Base-by-base conservation (phyloP, 2,888 invertebrate genomes). In the Lapara coniferarum region DNA sequence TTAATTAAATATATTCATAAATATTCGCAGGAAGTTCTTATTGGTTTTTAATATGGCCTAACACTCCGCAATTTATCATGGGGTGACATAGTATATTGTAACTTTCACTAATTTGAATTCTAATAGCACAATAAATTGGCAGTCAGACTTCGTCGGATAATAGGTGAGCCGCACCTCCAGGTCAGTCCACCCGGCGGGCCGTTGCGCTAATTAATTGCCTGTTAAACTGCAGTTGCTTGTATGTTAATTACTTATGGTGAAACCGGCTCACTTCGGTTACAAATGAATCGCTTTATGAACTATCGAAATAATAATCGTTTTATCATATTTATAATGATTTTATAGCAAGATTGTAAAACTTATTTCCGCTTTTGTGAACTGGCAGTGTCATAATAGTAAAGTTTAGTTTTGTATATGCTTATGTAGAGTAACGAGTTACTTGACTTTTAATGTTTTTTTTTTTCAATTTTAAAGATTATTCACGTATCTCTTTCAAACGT, bases 61-160 rank as follows among this genome's bases (percentile, higher is more conserved):
- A 4, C n/a, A n/a, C 46, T 57, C 16, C 37, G 25, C 51, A n/a
- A 25, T 59, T 25, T 53, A 59, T 19, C 68, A 59, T 49, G 58
- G n/a, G 68, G 70, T 75, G 76, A 77, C 76, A 68, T 46, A 51
- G 19, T 63, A 46, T 53, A 69, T 66, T 37, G 57, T 78, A 78
- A 81, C 86, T 88, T 88, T 85, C 84, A 81, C 87, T 86, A 82
- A 86, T 88, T 86, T 85, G 81, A 86, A 88, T 87, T 83, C 82
- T 85, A 85, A 87, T 85, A 80, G 81, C 77, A 69, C 71, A 73
- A 84, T 86, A 84, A 85, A 85, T 86, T 77, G 78, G 72, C 69
- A 66, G 78, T 68, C 75, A 75, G 81, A 77, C 80, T 76, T 72
- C 74, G 72, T 75, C 75, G 75, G 77, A 78, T 81, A 83, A 81